A percentile compares a stretch with the other conserved stretches of the same genome.
Evolutionary conservation across 2,113 vertebrate species (phyloP).

Genomic region (Lichenostomus cassidix): DNA sequence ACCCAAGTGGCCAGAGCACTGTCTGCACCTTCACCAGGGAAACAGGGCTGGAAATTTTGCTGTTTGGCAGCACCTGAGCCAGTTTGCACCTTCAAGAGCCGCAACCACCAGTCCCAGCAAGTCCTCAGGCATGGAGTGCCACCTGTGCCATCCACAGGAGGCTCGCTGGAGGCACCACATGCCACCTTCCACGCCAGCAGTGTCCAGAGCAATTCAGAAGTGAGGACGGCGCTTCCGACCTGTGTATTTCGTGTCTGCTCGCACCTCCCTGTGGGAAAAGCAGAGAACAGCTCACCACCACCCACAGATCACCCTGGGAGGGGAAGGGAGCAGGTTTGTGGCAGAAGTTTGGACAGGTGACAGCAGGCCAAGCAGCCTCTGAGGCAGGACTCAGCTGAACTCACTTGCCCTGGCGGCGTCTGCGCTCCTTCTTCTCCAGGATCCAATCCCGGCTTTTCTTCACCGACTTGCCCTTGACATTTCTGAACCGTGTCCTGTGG

Average conservation of each 20-base stretch:
- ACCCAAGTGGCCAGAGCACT: background rate
- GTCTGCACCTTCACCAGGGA: background rate
- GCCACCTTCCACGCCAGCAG: background rate
- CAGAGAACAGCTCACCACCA: background rate
- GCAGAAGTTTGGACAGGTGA: background rate
- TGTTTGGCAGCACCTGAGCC: background rate
- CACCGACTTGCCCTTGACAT: constrained; percentile 76
- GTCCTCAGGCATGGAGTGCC: background rate
- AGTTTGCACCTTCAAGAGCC: background rate
- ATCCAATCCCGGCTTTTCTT: constrained; percentile 94
- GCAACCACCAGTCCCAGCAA: background rate
- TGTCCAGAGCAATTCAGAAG: constrained; percentile 69
- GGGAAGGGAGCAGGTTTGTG: background rate
- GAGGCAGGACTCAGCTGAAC: background rate
- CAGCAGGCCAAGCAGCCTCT: background rate
- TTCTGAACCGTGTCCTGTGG: constrained; percentile 78
- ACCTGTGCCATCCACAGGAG: background rate
- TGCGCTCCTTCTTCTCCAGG: constrained; percentile 91
- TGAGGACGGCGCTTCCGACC: constrained; percentile 86
- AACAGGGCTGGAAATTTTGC: background rate
- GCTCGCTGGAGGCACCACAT: background rate
- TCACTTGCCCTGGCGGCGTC: constrained; percentile 90
- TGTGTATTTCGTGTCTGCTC: constrained; percentile 90
- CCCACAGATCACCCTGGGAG: background rate
- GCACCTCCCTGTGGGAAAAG: constrained; percentile 81